A percentile compares a stretch with the other conserved stretches of the same genome.
Evolutionary conservation across 2,113 vertebrate species (phyloP).

Genomic region (Coturnix japonica): DNA sequence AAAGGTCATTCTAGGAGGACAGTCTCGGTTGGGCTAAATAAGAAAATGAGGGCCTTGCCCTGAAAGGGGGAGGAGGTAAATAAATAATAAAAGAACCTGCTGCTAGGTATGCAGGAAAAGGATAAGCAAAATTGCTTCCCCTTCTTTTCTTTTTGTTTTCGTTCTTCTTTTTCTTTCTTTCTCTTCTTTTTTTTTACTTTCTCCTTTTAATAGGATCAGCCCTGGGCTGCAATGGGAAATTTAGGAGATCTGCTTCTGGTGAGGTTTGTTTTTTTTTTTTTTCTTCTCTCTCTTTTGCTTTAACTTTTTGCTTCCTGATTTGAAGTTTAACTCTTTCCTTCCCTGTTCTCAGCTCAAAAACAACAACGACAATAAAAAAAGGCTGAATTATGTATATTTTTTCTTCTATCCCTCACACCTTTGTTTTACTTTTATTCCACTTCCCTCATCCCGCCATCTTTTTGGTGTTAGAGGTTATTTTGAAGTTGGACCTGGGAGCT

Average conservation of each 20-base stretch:
- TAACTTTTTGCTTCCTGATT: slow-evolving; percentile 73
- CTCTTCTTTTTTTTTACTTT: not conserved
- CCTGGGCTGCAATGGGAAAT: slow-evolving; percentile 74
- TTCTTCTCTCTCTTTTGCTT: slow-evolving; percentile 20
- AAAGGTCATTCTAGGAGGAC: slow-evolving; percentile 97
- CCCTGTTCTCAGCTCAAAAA: not conserved
- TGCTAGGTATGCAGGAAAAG: slow-evolving; percentile 84
- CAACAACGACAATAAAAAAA: not conserved
- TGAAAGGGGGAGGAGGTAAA: slow-evolving; percentile 74
- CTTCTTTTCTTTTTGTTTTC: slow-evolving; percentile 18
- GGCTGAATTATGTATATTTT: not conserved
- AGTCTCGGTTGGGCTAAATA: slow-evolving; percentile 95
- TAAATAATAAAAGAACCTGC: slow-evolving; percentile 77
- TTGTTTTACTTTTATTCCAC: too few species aligned
- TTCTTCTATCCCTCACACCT: accelerated
- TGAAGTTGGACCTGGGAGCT: not conserved
- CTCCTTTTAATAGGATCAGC: slow-evolving; percentile 78
- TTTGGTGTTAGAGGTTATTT: not conserved
- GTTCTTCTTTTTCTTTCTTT: not conserved
- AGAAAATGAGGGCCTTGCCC: slow-evolving; percentile 84
- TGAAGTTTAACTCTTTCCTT: slow-evolving; percentile 74
- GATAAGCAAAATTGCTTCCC: slow-evolving; percentile 84
- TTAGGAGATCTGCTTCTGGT: slow-evolving; percentile 65
- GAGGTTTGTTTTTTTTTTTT: not conserved
- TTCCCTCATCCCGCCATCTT: not conserved